Base-by-base conservation (phyloP, 1,140 invertebrate species). In the Drosophila sp. region DNA sequence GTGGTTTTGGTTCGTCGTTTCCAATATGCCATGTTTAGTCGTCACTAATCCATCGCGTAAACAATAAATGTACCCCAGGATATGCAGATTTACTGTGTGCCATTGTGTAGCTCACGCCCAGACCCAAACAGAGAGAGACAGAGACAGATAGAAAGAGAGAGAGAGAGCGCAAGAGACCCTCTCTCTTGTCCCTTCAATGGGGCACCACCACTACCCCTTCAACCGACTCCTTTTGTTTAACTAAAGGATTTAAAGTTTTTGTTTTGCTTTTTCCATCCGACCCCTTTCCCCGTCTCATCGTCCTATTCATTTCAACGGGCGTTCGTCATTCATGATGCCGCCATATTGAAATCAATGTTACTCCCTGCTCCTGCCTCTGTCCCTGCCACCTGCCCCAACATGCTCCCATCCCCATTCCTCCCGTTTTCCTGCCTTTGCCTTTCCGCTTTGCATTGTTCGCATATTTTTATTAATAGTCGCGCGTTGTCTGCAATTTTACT, bases 211-310 rank as follows among this genome's bases (percentile, higher is more conserved):
- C 56, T 62, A 65, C 44, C 57, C 70, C 54, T 23, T 11, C 32
- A 32, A 60, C 66, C 30, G 69, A 83, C 70, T 75, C 54, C 76
- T 79, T 83, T 83, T 82, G 79, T 82, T 82, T 82, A 81, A 77
- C 79, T 83, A 82, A 82, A 83, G 80, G 80, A 82, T 82, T 82
- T 83, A 82, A 82, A 82, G 80, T 82, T 82, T 83, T 83, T 82
- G 79, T 82, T 82, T 82, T 78, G 75, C 60, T 78, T 72, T 78
- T 83, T 79, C 6, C 32, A 2, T 44, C 17, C 17, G 17, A 3
- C 29, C 35, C 7, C 25, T 11, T 10, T 27, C 40, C 40, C 4
- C 27, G 23, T 2, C 29, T 5, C 4, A 10, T 17, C 17, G 17
- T 17, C 17, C 25, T 74, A 78, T 77, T 81, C 73, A 82, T 74